phyloP scores from a whole-genome alignment of 2,888 invertebrate genomes.

The Dicyrtoma fusca region DNA sequence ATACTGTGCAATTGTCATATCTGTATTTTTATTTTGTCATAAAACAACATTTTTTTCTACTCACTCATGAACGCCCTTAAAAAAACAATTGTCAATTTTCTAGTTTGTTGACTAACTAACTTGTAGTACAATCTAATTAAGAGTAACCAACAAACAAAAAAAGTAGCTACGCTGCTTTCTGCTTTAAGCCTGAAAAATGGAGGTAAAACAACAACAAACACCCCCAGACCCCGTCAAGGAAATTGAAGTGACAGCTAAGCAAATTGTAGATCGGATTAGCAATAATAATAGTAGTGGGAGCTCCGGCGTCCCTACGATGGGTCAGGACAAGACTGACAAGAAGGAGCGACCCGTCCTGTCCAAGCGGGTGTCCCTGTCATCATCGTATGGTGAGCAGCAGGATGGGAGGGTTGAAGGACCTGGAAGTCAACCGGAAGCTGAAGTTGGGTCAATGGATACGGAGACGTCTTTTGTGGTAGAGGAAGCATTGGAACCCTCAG shows the following conservation, averaged over 20 bases:
- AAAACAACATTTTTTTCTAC: too few species aligned
- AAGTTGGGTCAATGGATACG: neutral
- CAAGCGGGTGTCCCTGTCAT: slow-evolving; percentile 30
- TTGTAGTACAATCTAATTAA: too few species aligned
- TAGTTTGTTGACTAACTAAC: too few species aligned
- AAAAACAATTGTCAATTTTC: too few species aligned
- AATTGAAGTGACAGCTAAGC: slow-evolving; percentile 54
- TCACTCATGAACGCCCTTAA: too few species aligned
- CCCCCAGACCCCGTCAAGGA: slow-evolving; percentile 42
- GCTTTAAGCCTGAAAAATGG: neutral
- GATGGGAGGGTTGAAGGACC: neutral
- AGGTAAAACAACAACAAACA: neutral
- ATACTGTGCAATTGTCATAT: too few species aligned
- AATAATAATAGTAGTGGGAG: slow-evolving; percentile 19
- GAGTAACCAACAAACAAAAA: too few species aligned
- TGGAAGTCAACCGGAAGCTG: neutral
- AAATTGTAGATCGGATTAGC: slow-evolving; percentile 54
- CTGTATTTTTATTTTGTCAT: too few species aligned
- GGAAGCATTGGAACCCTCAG: slow-evolving; percentile 14
- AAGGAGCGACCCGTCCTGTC: neutral
- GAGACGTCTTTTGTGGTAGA: neutral
- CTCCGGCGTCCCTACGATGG: neutral
- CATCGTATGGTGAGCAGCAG: slow-evolving; percentile 18
- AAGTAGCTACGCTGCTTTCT: too few species aligned
- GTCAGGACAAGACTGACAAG: neutral